phyloP scores from a whole-genome alignment of 2,797 vertebrate genomes.

The Carapus acus region DNA sequence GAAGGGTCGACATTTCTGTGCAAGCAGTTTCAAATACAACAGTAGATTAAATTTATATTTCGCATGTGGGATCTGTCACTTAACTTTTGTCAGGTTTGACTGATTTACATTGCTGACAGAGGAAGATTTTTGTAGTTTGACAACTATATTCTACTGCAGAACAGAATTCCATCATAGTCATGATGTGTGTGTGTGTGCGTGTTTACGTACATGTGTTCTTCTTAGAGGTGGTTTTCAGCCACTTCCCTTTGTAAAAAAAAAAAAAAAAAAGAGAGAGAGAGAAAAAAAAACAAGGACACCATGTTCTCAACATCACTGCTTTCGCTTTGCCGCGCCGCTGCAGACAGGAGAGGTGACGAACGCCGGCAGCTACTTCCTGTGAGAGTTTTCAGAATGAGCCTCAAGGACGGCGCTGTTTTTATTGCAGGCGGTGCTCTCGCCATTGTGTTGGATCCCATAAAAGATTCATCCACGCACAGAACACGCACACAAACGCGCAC shows the following conservation, averaged over 20 bases:
- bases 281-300: constrained; percentile 59
- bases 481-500: constrained; percentile 10
- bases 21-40: too few relatives aligned
- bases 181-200: constrained; percentile 18
- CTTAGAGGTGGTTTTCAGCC: constrained; percentile 54
- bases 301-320: constrained; percentile 58
- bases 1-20: too few relatives aligned
- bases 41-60: constrained; percentile 12
- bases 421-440: background rate
- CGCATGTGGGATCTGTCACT: constrained; percentile 13
- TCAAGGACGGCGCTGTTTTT: constrained; percentile 23
- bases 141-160: too few relatives aligned
- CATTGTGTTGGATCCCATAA: constrained; percentile 21
- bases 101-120: constrained; percentile 32
- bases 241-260: constrained; percentile 59
- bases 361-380: constrained; percentile 22
- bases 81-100: constrained; percentile 29
- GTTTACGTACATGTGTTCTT: constrained; percentile 3
- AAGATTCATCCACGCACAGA: background rate
- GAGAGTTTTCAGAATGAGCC: constrained; percentile 15
- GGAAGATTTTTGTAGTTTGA: too few relatives aligned
- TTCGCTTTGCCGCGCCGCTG: constrained; percentile 53
- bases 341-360: constrained; percentile 37
- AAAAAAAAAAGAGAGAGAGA: too few relatives aligned
- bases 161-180: constrained; percentile 26